Evolutionary conservation across 37 sponge, comb jelly and placozoan species (phyloP).

Genomic region (Lycopodina hypogea): DNA sequence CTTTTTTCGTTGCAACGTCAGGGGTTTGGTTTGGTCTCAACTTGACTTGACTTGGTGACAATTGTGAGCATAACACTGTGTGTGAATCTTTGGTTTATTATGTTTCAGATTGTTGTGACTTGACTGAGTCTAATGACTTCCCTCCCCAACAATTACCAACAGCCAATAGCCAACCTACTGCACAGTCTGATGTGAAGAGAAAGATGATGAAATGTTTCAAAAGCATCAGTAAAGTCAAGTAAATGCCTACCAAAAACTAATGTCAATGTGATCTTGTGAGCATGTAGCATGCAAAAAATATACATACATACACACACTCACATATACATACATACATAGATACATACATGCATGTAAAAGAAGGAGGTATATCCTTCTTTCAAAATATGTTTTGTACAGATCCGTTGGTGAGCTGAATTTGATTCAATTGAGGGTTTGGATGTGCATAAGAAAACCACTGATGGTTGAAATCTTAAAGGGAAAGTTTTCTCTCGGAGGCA

Average conservation of each 20-base stretch:
- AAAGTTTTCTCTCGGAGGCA: conserved; percentile 29
- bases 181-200: neutral
- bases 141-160: neutral
- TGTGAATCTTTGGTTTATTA: no score
- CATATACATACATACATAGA: no score
- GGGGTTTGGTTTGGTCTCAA: no score
- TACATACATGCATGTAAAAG: no score
- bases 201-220: conserved; percentile 1
- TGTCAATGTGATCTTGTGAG: no score
- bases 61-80: no score
- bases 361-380: no score
- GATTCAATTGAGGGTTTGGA: conserved; percentile 11
- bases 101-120: neutral
- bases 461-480: conserved; percentile 41
- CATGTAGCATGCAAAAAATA: no score
- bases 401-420: conserved; percentile 4
- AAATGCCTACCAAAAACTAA: no score
- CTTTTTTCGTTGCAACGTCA: no score
- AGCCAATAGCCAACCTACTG: neutral
- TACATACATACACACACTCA: no score
- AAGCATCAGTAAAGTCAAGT: conserved; percentile 5
- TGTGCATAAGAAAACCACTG: conserved; percentile 15
- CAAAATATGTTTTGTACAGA: conserved; percentile 9
- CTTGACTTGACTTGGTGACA: no score
- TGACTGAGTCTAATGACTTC: neutral